A percentile compares a stretch with the other conserved stretches of the same genome.
Conservation (phyloP, 2,113 vertebrate genomes). For the Dendropsophus ebraccatus region DNA sequence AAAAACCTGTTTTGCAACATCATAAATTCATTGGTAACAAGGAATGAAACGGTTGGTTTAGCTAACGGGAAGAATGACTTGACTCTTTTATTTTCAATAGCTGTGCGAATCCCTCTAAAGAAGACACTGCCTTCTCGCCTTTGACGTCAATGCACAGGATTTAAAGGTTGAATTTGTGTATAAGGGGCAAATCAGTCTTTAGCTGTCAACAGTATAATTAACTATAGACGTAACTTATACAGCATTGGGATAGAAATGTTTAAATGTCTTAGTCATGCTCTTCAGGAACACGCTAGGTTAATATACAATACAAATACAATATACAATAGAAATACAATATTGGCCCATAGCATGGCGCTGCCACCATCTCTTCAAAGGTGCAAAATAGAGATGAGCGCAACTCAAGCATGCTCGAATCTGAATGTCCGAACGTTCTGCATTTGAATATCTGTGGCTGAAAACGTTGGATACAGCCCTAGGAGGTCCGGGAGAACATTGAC, state of each 20-base stretch:
- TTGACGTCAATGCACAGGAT: slow-evolving; percentile 41
- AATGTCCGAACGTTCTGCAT: too few relatives aligned
- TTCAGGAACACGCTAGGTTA: background rate
- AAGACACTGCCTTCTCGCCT: slow-evolving; percentile 13
- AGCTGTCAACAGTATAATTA: slow-evolving; percentile 8
- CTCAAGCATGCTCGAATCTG: too few relatives aligned
- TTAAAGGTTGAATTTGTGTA: slow-evolving; percentile 30
- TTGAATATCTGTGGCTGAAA: too few relatives aligned
- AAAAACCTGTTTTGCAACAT: slow-evolving; percentile 47
- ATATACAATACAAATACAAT: too few relatives aligned
- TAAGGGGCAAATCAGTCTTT: background rate
- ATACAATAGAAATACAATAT: too few relatives aligned
- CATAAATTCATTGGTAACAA: slow-evolving; percentile 47
- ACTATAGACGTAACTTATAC: background rate
- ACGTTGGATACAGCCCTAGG: too few relatives aligned
- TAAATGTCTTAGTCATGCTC: background rate
- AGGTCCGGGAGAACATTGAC: too few relatives aligned
- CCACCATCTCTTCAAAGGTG: too few relatives aligned
- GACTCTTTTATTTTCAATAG: slow-evolving; percentile 48
- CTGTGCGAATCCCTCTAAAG: slow-evolving; percentile 24
- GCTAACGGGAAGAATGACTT: slow-evolving; percentile 46
- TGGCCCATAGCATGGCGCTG: background rate
- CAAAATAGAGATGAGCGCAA: too few relatives aligned
- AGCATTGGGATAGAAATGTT: background rate
- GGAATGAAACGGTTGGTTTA: slow-evolving; percentile 54